phyloP scores from a whole-genome alignment of 1,140 invertebrate species.

The Lucilia sericata region DNA sequence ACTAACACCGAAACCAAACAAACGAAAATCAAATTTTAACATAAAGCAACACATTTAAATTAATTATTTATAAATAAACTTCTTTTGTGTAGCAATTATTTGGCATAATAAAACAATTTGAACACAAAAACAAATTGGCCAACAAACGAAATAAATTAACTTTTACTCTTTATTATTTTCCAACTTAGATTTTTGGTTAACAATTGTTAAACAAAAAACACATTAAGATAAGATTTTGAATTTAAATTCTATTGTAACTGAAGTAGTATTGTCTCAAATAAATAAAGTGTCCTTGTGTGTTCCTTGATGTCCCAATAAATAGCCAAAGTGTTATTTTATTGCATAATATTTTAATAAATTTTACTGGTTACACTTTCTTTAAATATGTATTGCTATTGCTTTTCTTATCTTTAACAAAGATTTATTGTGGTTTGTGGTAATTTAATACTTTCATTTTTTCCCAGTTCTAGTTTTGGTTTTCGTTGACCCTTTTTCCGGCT shows the following conservation, averaged over 20 bases:
- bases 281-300: not conserved
- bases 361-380: not conserved
- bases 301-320: not conserved
- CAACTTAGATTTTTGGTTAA: not conserved
- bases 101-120: slow-evolving; percentile 44
- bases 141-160: not conserved
- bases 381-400: not conserved
- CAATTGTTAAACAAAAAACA: slow-evolving; percentile 21
- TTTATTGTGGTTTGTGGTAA: slow-evolving; percentile 34
- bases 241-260: not conserved
- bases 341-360: slow-evolving; percentile 31
- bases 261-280: not conserved
- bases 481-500: not conserved
- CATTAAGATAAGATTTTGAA: slow-evolving; percentile 34
- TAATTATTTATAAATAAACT: slow-evolving; percentile 32
- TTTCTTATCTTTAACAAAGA: slow-evolving; percentile 26
- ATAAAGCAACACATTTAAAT: slow-evolving; percentile 14
- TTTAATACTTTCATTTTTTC: slow-evolving; percentile 28
- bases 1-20: not conserved
- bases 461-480: no score
- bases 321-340: not conserved
- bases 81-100: slow-evolving; percentile 30
- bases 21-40: no score
- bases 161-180: not conserved
- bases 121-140: slow-evolving; percentile 23